These are phyloP conservation scores for Hyposoter dolosus DNA, from an alignment of 2,888 invertebrate species.

Conservation along the genomic window DNA sequence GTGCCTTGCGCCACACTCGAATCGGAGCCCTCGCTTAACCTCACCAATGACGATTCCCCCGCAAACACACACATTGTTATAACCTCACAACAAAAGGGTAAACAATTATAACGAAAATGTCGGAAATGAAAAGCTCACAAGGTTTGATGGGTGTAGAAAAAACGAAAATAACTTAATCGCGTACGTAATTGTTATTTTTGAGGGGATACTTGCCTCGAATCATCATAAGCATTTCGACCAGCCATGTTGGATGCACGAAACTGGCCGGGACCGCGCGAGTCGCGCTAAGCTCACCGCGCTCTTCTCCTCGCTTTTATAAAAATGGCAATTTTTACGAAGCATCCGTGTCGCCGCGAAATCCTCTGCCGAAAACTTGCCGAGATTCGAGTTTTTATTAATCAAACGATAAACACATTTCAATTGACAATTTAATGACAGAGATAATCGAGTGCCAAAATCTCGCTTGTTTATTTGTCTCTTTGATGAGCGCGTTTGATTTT, in stretches of 20 bases:
- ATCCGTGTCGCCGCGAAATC: constrained; percentile 27
- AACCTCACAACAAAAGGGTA: constrained; percentile 12
- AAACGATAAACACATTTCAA: not conserved
- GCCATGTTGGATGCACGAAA: constrained; percentile 91
- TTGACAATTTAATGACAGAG: constrained; percentile 14
- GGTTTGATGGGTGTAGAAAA: not conserved
- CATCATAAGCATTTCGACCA: constrained; percentile 94
- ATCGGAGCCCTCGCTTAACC: constrained; percentile 76
- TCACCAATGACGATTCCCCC: constrained; percentile 64
- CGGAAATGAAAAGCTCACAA: not conserved
- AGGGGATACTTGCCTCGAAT: constrained; percentile 90
- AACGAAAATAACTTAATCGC: not conserved
- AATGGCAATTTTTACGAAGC: constrained; percentile 75
- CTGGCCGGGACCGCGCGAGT: constrained; percentile 81
- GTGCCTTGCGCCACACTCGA: constrained; percentile 74
- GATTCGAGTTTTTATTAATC: not conserved
- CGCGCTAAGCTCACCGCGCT: constrained; percentile 73
- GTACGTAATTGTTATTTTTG: constrained; percentile 43
- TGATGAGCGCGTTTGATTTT: constrained; percentile 15
- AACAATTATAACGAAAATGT: not conserved
- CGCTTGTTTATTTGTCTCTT: constrained; percentile 3
- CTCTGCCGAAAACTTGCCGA: not conserved
- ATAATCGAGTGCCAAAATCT: not conserved
- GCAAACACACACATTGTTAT: constrained; percentile 17
- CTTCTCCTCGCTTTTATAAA: constrained; percentile 60